phyloP scores from a whole-genome alignment of 2,113 vertebrate species.

The Semnopithecus entellus region DNA sequence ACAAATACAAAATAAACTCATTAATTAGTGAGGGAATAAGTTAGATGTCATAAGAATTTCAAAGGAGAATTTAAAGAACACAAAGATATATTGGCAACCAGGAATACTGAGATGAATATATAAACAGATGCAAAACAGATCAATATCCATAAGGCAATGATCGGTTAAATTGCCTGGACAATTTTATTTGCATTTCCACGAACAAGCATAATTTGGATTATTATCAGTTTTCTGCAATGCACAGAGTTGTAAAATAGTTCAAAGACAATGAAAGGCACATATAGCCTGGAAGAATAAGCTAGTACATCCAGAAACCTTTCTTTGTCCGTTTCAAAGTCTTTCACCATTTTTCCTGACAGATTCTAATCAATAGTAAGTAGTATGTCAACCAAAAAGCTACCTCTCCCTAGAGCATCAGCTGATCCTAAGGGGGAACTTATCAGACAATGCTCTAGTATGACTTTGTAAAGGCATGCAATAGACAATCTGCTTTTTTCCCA shows the following conservation, averaged over 20 bases:
- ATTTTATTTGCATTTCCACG: background rate
- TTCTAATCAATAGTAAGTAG: background rate
- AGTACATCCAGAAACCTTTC: background rate
- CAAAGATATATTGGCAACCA: background rate
- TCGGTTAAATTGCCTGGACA: background rate
- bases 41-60: background rate
- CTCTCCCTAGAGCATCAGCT: background rate
- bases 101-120: background rate
- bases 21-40: background rate
- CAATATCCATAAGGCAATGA: background rate
- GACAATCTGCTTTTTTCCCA: background rate
- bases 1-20: background rate
- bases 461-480: background rate
- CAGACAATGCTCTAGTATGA: background rate
- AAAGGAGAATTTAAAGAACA: background rate
- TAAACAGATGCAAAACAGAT: background rate
- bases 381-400: background rate
- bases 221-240: background rate
- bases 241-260: background rate
- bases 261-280: background rate
- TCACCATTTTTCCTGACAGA: background rate
- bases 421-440: background rate
- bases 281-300: background rate
- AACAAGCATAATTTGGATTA: background rate
- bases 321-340: background rate